A percentile compares a stretch with the other conserved stretches of the same genome.
Evolutionary conservation across 2,797 vertebrate genomes (phyloP).

Genomic region (Balearica regulorum): DNA sequence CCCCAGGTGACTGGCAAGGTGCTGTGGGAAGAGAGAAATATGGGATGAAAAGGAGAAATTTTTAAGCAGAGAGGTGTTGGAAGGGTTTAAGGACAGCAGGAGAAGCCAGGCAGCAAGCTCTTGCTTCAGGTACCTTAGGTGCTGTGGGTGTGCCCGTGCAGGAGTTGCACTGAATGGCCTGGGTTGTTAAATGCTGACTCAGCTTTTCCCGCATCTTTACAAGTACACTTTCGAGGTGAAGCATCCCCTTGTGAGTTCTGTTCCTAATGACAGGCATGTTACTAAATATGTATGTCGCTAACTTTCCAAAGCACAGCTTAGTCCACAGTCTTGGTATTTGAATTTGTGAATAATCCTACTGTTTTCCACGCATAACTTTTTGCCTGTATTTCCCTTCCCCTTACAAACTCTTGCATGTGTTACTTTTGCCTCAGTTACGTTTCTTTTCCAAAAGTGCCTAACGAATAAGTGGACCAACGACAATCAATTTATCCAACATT

Average conservation of each 20-base stretch:
- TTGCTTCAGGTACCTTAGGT: neutral
- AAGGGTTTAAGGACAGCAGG: neutral
- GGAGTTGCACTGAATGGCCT: neutral
- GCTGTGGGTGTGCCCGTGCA: neutral
- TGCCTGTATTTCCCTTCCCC: neutral
- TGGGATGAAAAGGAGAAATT: neutral
- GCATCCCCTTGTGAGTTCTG: neutral
- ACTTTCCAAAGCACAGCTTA: neutral
- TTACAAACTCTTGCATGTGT: neutral
- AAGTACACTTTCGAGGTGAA: neutral
- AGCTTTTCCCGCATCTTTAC: neutral
- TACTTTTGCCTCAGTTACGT: neutral
- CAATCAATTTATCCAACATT: neutral
- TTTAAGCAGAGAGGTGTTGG: neutral
- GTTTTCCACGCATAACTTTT: neutral
- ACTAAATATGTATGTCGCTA: neutral
- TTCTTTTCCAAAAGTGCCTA: neutral
- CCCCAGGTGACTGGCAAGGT: neutral
- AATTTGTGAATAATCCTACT: neutral
- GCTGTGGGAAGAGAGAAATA: neutral
- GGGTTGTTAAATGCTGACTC: neutral
- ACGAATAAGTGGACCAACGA: fast-evolving
- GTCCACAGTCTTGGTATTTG: neutral
- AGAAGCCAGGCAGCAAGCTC: neutral
- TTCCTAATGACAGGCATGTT: neutral